Conservation (phyloP, 2,888 invertebrate genomes). For the Pristionchus exspectatus region DNA sequence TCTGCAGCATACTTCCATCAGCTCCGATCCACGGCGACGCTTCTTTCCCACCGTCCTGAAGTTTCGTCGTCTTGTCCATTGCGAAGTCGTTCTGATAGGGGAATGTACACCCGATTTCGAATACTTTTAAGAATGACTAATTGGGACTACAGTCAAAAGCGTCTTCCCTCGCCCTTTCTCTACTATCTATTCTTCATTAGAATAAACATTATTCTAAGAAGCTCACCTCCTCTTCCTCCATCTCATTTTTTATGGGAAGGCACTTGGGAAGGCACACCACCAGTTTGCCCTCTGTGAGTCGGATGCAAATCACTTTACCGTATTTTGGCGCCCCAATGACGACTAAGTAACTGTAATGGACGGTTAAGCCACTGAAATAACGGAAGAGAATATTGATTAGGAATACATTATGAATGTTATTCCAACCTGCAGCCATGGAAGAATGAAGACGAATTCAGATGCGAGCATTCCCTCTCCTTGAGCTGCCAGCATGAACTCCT, state of each 20-base stretch:
- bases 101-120: neutral
- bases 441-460: slow-evolving; percentile 74
- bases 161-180: too few species aligned
- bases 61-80: slow-evolving; percentile 20
- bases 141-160: neutral
- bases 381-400: neutral
- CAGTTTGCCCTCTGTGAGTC: neutral
- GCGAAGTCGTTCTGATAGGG: slow-evolving; percentile 5
- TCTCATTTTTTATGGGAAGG: neutral
- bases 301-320: slow-evolving; percentile 11
- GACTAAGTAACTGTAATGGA: slow-evolving; percentile 59
- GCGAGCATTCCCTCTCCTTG: slow-evolving; percentile 64
- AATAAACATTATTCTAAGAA: neutral
- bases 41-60: slow-evolving; percentile 72
- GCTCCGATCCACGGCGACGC: slow-evolving; percentile 76
- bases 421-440: slow-evolving; percentile 75
- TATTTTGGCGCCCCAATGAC: neutral
- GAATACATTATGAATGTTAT: too few species aligned
- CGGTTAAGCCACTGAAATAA: slow-evolving; percentile 41
- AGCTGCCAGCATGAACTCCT: slow-evolving; percentile 75
- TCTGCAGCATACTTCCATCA: slow-evolving; percentile 76
- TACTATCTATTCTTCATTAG: too few species aligned
- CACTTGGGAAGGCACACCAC: neutral
- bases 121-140: neutral
- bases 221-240: neutral